Percentiles rank a stretch among this genome's conserved stretches.
phyloP scores from a whole-genome alignment of 1,140 invertebrate genomes.

The Ladona fulva region DNA sequence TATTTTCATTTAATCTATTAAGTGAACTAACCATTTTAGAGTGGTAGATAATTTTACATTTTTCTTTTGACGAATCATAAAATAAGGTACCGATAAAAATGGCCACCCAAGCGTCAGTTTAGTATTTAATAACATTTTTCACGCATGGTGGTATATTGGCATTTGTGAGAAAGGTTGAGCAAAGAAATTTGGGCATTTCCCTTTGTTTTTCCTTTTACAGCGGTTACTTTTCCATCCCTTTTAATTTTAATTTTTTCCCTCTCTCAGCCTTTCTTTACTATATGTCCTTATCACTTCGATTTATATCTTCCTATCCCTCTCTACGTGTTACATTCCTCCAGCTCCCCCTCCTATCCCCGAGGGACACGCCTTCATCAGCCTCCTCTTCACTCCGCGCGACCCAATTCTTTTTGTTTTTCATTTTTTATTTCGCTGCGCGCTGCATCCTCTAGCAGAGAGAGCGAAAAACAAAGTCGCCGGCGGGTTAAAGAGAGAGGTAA shows the following conservation, averaged over 20 bases:
- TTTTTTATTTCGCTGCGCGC: background rate
- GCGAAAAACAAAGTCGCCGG: constrained; percentile 3
- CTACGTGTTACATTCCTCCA: background rate
- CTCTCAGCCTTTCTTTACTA: background rate
- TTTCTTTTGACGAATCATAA: too few species aligned
- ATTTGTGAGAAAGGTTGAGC: too few species aligned
- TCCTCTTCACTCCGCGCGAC: background rate
- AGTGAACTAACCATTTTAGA: too few species aligned
- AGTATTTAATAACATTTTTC: too few species aligned
- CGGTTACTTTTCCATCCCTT: background rate
- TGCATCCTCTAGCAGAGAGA: background rate
- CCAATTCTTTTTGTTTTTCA: constrained; percentile 3
- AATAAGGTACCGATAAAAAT: too few species aligned
- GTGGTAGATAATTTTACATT: too few species aligned
- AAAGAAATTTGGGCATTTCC: background rate
- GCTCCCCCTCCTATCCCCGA: background rate
- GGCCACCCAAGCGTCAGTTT: too few species aligned
- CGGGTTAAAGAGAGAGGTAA: background rate
- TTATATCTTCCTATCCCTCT: too few species aligned
- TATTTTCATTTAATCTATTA: too few species aligned
- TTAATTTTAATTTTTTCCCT: background rate
- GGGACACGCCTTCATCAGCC: background rate
- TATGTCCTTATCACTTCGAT: background rate
- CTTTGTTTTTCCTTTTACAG: background rate
- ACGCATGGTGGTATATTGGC: too few species aligned